Conservation (phyloP, 2,797 vertebrate species). For the Semaprochilodus insignis region DNA sequence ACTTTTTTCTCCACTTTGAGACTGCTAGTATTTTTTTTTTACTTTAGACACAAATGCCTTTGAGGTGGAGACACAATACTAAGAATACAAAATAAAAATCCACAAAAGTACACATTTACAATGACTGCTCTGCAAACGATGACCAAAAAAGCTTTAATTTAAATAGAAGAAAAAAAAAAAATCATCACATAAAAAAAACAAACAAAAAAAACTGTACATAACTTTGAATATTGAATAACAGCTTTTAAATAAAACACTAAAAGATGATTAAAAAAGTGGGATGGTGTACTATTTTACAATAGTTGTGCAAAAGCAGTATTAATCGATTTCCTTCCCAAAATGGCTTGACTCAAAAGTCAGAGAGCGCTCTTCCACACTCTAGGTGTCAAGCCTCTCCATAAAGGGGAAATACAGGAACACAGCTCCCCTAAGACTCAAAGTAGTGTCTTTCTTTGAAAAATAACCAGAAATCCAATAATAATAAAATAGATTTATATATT, state of each 20-base stretch:
- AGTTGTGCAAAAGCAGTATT: constrained; percentile 80
- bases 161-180: constrained; percentile 72
- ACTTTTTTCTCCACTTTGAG: too few species aligned
- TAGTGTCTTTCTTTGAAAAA: constrained; percentile 78
- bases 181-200: constrained; percentile 59
- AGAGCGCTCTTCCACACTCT: constrained; percentile 57
- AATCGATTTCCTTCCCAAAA: constrained; percentile 71
- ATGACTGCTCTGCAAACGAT: constrained; percentile 74
- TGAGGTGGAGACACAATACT: background rate
- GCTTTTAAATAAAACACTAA: constrained; percentile 82
- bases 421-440: constrained; percentile 67
- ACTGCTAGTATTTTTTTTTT: too few species aligned
- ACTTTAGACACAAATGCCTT: too few species aligned
- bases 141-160: constrained; percentile 87
- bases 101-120: constrained; percentile 55
- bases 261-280: constrained; percentile 63
- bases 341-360: constrained; percentile 70
- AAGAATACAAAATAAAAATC: background rate
- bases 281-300: constrained; percentile 77
- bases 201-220: constrained; percentile 83
- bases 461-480: constrained; percentile 77
- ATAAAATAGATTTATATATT: constrained; percentile 85
- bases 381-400: constrained; percentile 53
- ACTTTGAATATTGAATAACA: constrained; percentile 80
- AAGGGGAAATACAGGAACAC: constrained; percentile 63